Percentiles rank a stretch among this genome's conserved stretches.
Conservation (phyloP, 2,888 invertebrate species). For the Leucophenga montana region DNA sequence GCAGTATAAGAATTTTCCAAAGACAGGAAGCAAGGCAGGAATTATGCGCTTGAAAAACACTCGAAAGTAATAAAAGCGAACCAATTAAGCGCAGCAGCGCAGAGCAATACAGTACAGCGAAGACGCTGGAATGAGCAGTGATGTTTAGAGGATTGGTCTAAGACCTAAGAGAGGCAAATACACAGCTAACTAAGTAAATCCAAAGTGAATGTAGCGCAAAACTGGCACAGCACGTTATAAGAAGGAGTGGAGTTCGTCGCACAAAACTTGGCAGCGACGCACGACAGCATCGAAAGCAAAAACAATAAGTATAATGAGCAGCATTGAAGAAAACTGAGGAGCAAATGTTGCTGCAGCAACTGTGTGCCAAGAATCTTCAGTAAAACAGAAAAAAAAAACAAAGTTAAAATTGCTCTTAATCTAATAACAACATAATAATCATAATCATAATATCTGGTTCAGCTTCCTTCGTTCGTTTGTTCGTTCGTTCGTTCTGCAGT, state of each 20-base stretch:
- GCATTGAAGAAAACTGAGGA: not conserved
- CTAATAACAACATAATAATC: slow-evolving; percentile 70
- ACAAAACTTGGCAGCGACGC: slow-evolving; percentile 22
- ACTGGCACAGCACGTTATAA: slow-evolving; percentile 44
- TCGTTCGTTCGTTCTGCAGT: too few relatives aligned
- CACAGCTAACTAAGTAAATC: slow-evolving; percentile 3
- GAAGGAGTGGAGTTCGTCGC: not conserved
- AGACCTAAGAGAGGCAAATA: not conserved
- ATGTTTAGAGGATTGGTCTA: not conserved
- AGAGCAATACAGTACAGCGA: slow-evolving; percentile 47
- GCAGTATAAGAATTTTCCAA: slow-evolving; percentile 3
- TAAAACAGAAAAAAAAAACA: slow-evolving; percentile 31
- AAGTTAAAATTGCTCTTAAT: slow-evolving; percentile 68
- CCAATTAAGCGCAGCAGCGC: slow-evolving; percentile 62
- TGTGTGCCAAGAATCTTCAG: slow-evolving; percentile 1
- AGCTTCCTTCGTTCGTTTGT: slow-evolving; percentile 7
- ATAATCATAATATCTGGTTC: slow-evolving; percentile 65
- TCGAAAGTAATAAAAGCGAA: slow-evolving; percentile 66
- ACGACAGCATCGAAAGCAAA: slow-evolving; percentile 5
- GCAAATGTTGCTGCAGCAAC: not conserved
- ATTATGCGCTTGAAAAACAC: slow-evolving; percentile 53
- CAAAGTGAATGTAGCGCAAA: too few relatives aligned
- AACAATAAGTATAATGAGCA: slow-evolving; percentile 12
- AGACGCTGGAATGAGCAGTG: not conserved
- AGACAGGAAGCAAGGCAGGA: slow-evolving; percentile 30